Conservation (phyloP, 2,113 vertebrate genomes). For the Columba janthina region DNA sequence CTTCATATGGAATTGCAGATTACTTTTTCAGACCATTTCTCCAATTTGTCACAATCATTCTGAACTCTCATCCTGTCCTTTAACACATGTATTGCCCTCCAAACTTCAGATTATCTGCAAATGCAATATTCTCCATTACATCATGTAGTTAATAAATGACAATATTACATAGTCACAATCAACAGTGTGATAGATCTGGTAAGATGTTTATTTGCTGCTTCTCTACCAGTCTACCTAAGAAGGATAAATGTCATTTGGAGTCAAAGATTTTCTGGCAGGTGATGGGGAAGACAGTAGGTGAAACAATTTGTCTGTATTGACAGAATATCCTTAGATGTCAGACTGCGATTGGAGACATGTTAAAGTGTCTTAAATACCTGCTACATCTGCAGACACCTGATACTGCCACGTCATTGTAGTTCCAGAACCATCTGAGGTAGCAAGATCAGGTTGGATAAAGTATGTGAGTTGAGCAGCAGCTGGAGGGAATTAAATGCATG, state of each 20-base stretch:
- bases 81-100: neutral
- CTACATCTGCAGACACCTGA: neutral
- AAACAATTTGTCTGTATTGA: neutral
- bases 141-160: neutral
- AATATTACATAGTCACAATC: neutral
- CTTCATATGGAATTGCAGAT: neutral
- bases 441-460: neutral
- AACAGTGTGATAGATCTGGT: neutral
- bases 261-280: neutral
- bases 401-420: neutral
- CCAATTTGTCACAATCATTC: neutral
- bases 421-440: neutral
- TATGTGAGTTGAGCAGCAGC: neutral
- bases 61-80: neutral
- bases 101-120: neutral
- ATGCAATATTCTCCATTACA: neutral
- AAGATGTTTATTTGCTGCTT: neutral
- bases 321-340: neutral
- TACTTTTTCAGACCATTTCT: neutral
- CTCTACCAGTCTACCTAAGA: neutral
- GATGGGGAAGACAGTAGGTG: neutral
- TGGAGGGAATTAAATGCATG: neutral
- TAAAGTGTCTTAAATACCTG: neutral
- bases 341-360: neutral
- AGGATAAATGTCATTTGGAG: neutral